A percentile compares a stretch with the other conserved stretches of the same genome.
Evolutionary conservation across 2,888 invertebrate genomes (phyloP).

Genomic region (Meiosimyza platycephala): DNA sequence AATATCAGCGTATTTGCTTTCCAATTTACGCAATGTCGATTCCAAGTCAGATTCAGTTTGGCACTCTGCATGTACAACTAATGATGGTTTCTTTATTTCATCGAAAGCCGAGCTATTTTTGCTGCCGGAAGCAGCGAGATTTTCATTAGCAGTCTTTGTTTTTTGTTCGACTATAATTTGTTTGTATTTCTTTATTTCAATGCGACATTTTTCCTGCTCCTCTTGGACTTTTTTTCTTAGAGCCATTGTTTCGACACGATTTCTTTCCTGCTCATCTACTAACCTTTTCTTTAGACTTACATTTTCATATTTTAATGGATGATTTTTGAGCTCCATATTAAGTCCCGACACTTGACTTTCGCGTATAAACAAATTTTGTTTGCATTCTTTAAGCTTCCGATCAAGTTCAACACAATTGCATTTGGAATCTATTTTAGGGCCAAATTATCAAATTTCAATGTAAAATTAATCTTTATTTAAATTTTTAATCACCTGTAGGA

Average conservation of each 20-base stretch:
- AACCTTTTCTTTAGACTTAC: slow-evolving; percentile 56
- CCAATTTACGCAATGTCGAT: neutral
- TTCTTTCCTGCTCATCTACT: slow-evolving; percentile 55
- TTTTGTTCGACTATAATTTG: slow-evolving; percentile 49
- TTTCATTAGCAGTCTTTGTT: slow-evolving; percentile 41
- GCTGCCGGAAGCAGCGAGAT: slow-evolving; percentile 22
- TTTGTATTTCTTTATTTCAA: slow-evolving; percentile 57
- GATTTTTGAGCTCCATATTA: slow-evolving; percentile 57
- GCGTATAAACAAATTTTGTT: slow-evolving; percentile 55
- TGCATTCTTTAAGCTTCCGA: slow-evolving; percentile 56
- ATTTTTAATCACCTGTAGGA: slow-evolving; percentile 53
- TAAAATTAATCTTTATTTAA: too few relatives aligned
- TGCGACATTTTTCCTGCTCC: slow-evolving; percentile 54
- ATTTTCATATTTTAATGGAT: slow-evolving; percentile 61
- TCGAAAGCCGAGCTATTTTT: neutral
- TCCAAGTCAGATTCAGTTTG: slow-evolving; percentile 32
- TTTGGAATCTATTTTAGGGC: slow-evolving; percentile 45
- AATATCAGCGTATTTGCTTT: slow-evolving; percentile 36
- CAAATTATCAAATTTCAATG: neutral
- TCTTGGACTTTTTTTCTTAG: slow-evolving; percentile 57
- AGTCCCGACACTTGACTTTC: slow-evolving; percentile 60
- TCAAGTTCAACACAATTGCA: slow-evolving; percentile 58
- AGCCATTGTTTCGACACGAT: slow-evolving; percentile 55
- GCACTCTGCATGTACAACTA: slow-evolving; percentile 16
- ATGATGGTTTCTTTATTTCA: neutral